Conservation (phyloP, 2,113 vertebrate species). For the Ascaphus truei region DNA sequence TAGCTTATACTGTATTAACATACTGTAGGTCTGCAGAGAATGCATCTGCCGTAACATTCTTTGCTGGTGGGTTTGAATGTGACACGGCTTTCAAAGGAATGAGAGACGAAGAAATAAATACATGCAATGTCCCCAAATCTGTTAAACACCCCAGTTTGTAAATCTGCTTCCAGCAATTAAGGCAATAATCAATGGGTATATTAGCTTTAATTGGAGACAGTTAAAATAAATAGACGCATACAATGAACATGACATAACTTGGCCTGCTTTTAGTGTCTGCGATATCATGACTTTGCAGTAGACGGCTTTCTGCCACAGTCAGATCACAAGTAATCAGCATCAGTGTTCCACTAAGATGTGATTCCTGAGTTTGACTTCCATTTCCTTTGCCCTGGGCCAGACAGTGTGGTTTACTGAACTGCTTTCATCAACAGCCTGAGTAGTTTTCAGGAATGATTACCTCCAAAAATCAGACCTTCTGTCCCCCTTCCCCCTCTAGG, state of each 20-base stretch:
- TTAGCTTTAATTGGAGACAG: too few species aligned
- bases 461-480: not conserved
- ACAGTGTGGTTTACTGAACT: conserved; percentile 4
- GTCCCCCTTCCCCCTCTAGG: not conserved
- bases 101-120: too few species aligned
- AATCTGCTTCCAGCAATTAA: too few species aligned
- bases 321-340: conserved; percentile 7
- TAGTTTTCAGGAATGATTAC: not conserved
- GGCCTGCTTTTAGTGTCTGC: not conserved
- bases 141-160: too few species aligned
- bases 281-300: not conserved
- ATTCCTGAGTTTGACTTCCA: conserved; percentile 15
- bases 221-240: not conserved
- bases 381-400: conserved; percentile 21
- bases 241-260: not conserved
- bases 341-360: conserved; percentile 7
- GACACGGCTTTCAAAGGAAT: too few species aligned
- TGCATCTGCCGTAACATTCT: too few species aligned
- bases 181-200: too few species aligned
- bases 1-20: too few species aligned
- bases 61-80: too few species aligned
- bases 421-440: not conserved
- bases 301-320: not conserved
- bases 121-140: too few species aligned
- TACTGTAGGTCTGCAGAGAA: too few species aligned